Percentiles rank a stretch among this genome's conserved stretches.
phyloP scores from a whole-genome alignment of 2,113 vertebrate genomes.

The Marcusenius ussheri region DNA sequence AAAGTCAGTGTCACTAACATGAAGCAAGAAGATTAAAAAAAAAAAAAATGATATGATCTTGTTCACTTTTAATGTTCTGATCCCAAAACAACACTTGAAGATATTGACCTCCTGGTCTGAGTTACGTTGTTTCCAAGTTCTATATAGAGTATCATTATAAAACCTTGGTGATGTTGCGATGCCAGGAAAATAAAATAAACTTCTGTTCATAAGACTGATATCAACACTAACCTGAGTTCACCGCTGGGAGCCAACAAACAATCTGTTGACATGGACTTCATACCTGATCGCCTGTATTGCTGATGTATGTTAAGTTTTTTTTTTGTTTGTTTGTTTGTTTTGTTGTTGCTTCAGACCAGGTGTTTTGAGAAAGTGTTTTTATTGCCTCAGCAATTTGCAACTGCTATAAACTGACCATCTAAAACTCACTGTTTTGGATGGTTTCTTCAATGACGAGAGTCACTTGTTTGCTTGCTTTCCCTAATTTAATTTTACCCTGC shows the following conservation, averaged over 20 bases:
- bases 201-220: constrained; percentile 28
- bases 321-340: neutral
- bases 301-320: constrained; percentile 6
- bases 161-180: constrained; percentile 64
- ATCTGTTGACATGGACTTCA: constrained; percentile 3
- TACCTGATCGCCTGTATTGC: constrained; percentile 14
- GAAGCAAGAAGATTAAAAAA: constrained; percentile 58
- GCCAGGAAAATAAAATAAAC: constrained; percentile 65
- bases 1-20: constrained; percentile 64
- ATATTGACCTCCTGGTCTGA: constrained; percentile 63
- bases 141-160: constrained; percentile 63
- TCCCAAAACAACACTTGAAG: constrained; percentile 56
- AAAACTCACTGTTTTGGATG: constrained; percentile 21
- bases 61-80: constrained; percentile 56
- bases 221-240: constrained; percentile 21
- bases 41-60: constrained; percentile 46
- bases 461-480: neutral
- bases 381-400: constrained; percentile 25
- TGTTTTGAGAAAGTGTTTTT: constrained; percentile 25
- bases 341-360: constrained; percentile 24
- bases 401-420: constrained; percentile 25
- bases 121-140: constrained; percentile 69
- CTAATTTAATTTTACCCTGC: neutral
- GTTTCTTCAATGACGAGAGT: constrained; percentile 16
- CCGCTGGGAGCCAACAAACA: neutral